Evolutionary conservation across 1,140 invertebrate species (phyloP).

Genomic region (Pogonomyrmex barbatus): DNA sequence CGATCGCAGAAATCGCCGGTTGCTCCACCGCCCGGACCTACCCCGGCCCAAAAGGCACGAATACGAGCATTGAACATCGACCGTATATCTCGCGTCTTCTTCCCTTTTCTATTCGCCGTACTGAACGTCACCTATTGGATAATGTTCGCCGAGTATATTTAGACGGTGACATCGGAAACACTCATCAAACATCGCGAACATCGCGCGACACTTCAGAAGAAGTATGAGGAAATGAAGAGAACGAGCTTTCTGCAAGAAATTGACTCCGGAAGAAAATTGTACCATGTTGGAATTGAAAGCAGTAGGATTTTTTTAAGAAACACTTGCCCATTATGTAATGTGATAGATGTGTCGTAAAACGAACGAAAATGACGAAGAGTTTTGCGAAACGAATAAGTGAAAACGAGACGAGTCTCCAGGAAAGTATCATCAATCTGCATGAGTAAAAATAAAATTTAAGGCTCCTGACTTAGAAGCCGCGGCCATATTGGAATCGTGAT

Average conservation of each 20-base stretch:
- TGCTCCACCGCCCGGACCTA: constrained; percentile 84
- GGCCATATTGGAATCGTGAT: no score
- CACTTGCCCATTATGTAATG: neutral
- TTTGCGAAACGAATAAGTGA: neutral
- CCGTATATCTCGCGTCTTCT: constrained; percentile 93
- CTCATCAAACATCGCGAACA: neutral
- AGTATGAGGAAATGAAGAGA: neutral
- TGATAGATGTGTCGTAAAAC: neutral
- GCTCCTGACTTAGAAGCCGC: no score
- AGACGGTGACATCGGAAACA: constrained; percentile 68
- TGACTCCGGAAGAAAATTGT: neutral
- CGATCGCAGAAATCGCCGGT: constrained; percentile 84
- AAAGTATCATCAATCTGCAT: neutral
- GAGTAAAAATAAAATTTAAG: constrained; percentile 18
- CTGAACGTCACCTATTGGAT: constrained; percentile 96
- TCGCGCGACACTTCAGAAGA: neutral
- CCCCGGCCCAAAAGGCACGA: constrained; percentile 89
- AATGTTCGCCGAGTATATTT: constrained; percentile 94
- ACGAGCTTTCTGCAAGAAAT: constrained; percentile 6
- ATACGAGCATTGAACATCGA: constrained; percentile 95
- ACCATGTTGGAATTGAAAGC: neutral
- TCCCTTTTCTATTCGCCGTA: constrained; percentile 94
- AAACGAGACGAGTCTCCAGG: neutral
- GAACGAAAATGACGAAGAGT: neutral
- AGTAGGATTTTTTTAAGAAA: neutral